These are phyloP conservation scores for Panthera leo DNA, from an alignment of 2,113 vertebrate genomes.

Conservation along the genomic window DNA sequence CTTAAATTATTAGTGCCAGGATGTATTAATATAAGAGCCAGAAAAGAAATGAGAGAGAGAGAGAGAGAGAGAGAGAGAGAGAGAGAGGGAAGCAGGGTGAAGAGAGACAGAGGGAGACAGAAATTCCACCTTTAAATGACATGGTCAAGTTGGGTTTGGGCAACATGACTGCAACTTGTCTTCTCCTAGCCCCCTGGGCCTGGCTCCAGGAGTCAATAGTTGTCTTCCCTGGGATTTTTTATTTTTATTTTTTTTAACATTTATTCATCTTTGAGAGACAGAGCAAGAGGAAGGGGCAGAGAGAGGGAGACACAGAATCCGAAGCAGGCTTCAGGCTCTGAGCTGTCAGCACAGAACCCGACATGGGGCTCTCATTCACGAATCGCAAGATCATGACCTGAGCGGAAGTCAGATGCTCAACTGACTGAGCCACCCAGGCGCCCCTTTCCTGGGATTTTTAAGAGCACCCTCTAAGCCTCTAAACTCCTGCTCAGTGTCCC, in stretches of 20 bases:
- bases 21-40: background rate
- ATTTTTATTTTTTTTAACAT: too few relatives aligned
- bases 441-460: background rate
- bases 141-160: background rate
- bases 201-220: background rate
- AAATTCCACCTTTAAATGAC: background rate
- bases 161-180: background rate
- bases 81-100: background rate
- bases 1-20: background rate
- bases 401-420: too few relatives aligned
- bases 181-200: background rate
- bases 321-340: too few relatives aligned
- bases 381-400: too few relatives aligned
- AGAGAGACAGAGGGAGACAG: background rate
- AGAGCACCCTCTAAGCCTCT: background rate
- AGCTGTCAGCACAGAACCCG: too few relatives aligned
- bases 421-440: too few relatives aligned
- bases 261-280: too few relatives aligned
- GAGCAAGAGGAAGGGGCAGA: too few relatives aligned
- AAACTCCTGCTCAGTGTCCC: background rate
- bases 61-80: too few relatives aligned
- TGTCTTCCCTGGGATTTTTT: background rate
- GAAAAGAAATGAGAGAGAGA: background rate
- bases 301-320: too few relatives aligned
- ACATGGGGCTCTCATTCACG: too few relatives aligned